Percentiles rank a stretch among this genome's conserved stretches.
These are phyloP conservation scores for Leucopternis melanops DNA, from an alignment of 2,113 vertebrate species.

Conservation along the genomic window DNA sequence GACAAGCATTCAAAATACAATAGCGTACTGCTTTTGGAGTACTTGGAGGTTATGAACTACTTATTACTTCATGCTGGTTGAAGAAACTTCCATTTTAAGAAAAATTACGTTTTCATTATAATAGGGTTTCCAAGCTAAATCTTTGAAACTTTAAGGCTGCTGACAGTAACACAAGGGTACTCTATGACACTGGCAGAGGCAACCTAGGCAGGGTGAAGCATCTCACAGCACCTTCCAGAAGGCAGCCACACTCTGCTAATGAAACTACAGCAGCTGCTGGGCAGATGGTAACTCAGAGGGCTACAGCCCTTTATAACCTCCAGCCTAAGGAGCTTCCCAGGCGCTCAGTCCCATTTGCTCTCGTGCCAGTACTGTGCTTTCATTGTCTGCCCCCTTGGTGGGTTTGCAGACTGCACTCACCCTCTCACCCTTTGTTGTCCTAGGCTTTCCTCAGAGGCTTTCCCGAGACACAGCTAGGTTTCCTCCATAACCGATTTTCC, in stretches of 20 bases:
- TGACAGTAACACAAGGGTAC: background rate
- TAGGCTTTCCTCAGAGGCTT: background rate
- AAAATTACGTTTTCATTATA: background rate
- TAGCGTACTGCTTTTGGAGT: background rate
- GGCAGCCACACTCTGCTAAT: background rate
- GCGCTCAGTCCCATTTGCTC: background rate
- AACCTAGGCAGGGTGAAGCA: background rate
- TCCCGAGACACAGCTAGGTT: background rate
- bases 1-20: background rate
- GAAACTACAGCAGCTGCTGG: background rate
- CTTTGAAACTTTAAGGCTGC: background rate
- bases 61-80: background rate
- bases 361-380: background rate
- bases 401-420: background rate
- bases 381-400: background rate
- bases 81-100: background rate
- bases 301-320: background rate
- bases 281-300: background rate
- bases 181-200: background rate
- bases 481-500: background rate
- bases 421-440: background rate
- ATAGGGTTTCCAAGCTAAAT: background rate
- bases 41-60: background rate
- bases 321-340: background rate
- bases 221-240: background rate